Evolutionary conservation across 2,797 vertebrate genomes (phyloP).

Genomic region (Mareca penelope): DNA sequence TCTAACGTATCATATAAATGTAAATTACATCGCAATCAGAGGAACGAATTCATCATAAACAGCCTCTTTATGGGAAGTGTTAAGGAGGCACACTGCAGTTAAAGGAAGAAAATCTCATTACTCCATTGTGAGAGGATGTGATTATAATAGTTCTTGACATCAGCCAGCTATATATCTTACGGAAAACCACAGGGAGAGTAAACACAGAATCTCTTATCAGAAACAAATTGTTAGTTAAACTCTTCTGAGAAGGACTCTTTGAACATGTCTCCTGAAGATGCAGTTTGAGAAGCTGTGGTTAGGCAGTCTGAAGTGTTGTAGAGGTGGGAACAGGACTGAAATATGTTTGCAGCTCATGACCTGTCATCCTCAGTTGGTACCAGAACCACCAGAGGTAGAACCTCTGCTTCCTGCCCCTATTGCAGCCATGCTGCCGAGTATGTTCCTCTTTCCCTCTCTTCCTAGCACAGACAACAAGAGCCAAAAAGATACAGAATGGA

Average conservation of each 20-base stretch:
- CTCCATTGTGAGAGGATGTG: neutral
- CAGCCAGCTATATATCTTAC: neutral
- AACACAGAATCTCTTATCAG: slow-evolving; percentile 1
- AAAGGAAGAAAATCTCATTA: slow-evolving; percentile 55
- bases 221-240: slow-evolving; percentile 15
- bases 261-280: neutral
- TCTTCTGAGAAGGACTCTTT: neutral
- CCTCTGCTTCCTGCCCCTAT: neutral
- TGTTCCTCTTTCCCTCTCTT: neutral
- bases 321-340: neutral
- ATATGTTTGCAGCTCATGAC: fast-evolving
- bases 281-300: neutral
- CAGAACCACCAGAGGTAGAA: neutral
- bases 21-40: slow-evolving; percentile 44
- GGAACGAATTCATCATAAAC: slow-evolving; percentile 42
- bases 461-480: neutral
- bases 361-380: neutral
- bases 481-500: neutral
- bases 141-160: slow-evolving; percentile 50
- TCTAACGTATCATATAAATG: slow-evolving; percentile 21
- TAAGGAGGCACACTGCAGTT: slow-evolving; percentile 1
- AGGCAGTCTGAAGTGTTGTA: neutral
- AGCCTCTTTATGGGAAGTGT: slow-evolving; percentile 12
- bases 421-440: neutral
- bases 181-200: neutral